These are phyloP conservation scores for Alviniconcha marisindica DNA, from an alignment of 1,140 invertebrate species.

Conservation along the genomic window DNA sequence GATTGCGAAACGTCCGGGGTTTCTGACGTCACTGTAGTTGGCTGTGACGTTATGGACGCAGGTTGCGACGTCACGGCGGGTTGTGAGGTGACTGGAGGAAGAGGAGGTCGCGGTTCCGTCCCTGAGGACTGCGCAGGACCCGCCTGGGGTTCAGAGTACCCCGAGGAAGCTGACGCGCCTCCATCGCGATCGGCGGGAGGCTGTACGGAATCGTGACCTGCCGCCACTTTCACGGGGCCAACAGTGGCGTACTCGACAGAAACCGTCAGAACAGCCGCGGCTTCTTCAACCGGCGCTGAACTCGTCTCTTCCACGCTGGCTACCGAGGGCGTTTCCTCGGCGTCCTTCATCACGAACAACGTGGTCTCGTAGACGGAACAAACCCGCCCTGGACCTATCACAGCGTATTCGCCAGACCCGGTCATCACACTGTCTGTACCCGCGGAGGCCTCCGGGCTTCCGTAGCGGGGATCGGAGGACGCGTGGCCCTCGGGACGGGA, in stretches of 20 bases:
- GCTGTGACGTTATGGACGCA: neutral
- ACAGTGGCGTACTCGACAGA: neutral
- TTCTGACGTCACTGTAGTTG: neutral
- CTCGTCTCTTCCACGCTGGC: neutral
- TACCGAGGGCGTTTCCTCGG: neutral
- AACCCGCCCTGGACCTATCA: conserved; percentile 4
- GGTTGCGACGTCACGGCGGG: neutral
- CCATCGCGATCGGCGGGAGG: no score
- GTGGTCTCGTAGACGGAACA: neutral
- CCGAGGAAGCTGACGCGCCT: no score
- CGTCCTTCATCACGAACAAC: neutral
- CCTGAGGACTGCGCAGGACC: neutral
- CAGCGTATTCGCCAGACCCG: neutral
- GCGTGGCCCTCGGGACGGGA: no score
- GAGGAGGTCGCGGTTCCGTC: neutral
- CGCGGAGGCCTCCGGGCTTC: no score
- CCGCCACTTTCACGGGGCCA: neutral
- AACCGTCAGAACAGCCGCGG: neutral
- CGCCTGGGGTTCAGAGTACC: neutral
- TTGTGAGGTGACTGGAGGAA: neutral
- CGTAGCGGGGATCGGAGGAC: no score
- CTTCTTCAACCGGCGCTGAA: neutral
- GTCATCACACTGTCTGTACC: neutral
- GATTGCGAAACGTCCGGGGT: neutral
- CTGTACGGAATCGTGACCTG: no score